These are phyloP conservation scores for Microctonus hyperodae DNA, from an alignment of 2,888 invertebrate species.

Conservation along the genomic window DNA sequence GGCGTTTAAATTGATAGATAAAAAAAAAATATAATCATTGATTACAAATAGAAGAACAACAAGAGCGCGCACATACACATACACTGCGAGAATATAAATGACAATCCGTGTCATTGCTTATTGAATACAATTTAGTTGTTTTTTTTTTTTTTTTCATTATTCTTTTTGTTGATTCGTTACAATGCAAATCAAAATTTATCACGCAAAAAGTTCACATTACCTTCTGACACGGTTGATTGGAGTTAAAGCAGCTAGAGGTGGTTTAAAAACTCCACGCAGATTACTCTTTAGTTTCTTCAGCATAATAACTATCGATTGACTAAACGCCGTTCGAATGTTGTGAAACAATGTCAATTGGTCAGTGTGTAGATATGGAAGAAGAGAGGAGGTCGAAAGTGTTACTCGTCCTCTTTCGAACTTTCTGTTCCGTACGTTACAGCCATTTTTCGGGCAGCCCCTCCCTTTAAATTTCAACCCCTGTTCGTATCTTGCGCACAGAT, in stretches of 20 bases:
- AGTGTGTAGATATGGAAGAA: conserved; percentile 39
- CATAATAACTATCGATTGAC: conserved; percentile 56
- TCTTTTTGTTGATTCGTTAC: not conserved
- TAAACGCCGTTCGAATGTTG: conserved; percentile 47
- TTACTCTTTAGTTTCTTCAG: conserved; percentile 46
- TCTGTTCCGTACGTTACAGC: conserved; percentile 58
- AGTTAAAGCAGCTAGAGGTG: conserved; percentile 46
- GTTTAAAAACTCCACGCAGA: conserved; percentile 46
- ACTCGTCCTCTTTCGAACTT: conserved; percentile 55
- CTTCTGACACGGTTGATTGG: conserved; percentile 45
- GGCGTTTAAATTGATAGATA: conserved; percentile 8
- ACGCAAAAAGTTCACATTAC: conserved; percentile 40
- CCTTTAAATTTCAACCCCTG: conserved; percentile 52
- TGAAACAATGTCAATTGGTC: conserved; percentile 52
- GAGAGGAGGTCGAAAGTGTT: conserved; percentile 43
- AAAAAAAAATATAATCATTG: conserved; percentile 21
- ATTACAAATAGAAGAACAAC: conserved; percentile 20
- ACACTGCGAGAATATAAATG: conserved; percentile 17
- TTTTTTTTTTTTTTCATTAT: no score
- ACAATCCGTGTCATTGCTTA: not conserved
- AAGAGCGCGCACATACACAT: conserved; percentile 4
- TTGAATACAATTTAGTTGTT: not conserved
- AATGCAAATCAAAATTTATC: not conserved
- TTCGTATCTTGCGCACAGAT: conserved; percentile 27
- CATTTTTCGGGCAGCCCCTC: conserved; percentile 61